Evolutionary conservation across 2,797 vertebrate genomes (phyloP), one percentile per base, ranked within the genome.

Genomic region (Podarcis siculus): DNA sequence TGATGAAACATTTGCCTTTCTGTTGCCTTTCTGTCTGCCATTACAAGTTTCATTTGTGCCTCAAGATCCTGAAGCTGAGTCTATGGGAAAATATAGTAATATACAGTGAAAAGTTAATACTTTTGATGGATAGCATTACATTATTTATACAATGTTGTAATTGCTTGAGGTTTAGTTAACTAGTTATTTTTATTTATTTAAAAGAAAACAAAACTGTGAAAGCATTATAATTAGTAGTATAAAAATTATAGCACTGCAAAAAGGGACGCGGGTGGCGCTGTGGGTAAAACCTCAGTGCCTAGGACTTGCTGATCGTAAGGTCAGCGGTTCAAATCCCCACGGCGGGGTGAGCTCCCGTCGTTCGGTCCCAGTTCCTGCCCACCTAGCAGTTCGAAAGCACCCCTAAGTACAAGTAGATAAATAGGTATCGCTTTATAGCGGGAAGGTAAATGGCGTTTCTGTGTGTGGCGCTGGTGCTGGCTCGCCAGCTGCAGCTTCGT

Each of bases 1-100:
- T 96, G 95, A 64, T 95, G 95, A 91, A 87, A 72, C 88, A 96
- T 95, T 86, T 96, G 91, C 45, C 85, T 96, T 94, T 97, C 96
- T 86, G 86, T 92, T 71, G 67, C 92, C 91, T 96, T 97, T 17
- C 45, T 95, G 96, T 97, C 95, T 83, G 93, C 80, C 89, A 90
- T 80, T 91, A 96, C 9, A 80, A 91, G 89, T 89, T 90, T 89
- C 66, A 94, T 95, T 94, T 97, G 96, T 91, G 92, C 95, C 92
- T 97, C 95, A 88, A 97, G 92, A 27, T 96, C 94, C 89, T 92
- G 92, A 89, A 95, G 90, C 72, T 97, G 95, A 92, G 90, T 92
- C 97, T 97, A 94, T 76, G 96, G 95, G 94, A 82, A 96, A 92
- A 80, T 6, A 80, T 32, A 45, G 13, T 30, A 80, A 77, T 10